Percentiles rank a stretch among this genome's conserved stretches.
Conservation (phyloP, 2,888 invertebrate genomes). For the Rhyacophila evoluta region DNA sequence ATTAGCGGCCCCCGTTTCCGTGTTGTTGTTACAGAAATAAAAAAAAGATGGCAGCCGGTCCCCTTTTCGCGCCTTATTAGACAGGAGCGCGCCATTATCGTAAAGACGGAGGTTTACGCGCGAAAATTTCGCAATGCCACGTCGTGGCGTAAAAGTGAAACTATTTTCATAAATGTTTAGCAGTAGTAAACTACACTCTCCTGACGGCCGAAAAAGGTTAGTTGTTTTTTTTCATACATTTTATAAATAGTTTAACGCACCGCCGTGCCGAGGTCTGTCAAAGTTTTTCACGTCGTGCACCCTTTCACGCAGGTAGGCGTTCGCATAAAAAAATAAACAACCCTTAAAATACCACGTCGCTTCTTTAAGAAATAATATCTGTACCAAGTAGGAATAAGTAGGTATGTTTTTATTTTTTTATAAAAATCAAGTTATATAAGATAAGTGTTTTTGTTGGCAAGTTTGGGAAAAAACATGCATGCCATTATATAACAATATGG, state of each 20-base stretch:
- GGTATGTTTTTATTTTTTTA: too few species aligned
- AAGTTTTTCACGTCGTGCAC: not conserved
- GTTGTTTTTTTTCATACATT: not conserved
- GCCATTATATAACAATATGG: too few species aligned
- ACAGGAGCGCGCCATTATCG: constrained; percentile 17
- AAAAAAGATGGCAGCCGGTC: constrained; percentile 17
- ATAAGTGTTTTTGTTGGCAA: too few species aligned
- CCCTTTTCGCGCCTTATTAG: constrained; percentile 24
- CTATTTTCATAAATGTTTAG: constrained; percentile 24
- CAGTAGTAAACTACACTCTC: not conserved
- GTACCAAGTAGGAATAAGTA: too few species aligned
- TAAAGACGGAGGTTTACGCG: constrained; percentile 24
- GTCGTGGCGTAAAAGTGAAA: not conserved
- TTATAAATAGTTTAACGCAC: not conserved
- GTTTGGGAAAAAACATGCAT: too few species aligned
- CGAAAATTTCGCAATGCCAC: not conserved
- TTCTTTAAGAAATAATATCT: too few species aligned
- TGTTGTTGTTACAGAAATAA: constrained; percentile 13
- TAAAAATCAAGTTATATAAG: too few species aligned
- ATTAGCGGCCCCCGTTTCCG: constrained; percentile 22
- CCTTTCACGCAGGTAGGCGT: not conserved
- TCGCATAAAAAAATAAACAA: too few species aligned
- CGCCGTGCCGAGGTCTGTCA: not conserved
- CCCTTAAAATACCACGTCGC: too few species aligned
- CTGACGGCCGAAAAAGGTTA: not conserved